Evolutionary conservation across 2,797 vertebrate species (phyloP).

Genomic region (Halcyon leucocephala): DNA sequence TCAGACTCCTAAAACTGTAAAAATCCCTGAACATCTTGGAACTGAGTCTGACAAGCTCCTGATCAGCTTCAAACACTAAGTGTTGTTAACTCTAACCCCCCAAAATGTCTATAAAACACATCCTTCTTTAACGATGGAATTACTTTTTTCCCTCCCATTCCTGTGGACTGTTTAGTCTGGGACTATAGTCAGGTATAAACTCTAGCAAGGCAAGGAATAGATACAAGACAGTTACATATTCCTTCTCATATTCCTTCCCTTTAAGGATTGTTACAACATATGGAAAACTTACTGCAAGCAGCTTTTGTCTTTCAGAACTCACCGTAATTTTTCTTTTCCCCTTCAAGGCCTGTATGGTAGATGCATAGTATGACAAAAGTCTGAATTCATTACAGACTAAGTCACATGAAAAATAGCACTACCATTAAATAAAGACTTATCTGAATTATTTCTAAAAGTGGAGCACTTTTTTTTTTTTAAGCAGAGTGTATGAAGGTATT

Average conservation of each 20-base stretch:
- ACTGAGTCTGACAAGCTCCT: neutral
- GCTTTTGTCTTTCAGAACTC: neutral
- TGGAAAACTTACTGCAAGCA: neutral
- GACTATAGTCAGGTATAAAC: neutral
- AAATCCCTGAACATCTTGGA: neutral
- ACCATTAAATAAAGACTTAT: neutral
- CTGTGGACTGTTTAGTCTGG: neutral
- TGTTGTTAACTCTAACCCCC: neutral
- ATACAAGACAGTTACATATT: neutral
- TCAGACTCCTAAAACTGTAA: neutral
- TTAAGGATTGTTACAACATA: neutral
- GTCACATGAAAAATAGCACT: neutral
- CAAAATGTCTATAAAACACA: neutral
- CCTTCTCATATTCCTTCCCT: neutral
- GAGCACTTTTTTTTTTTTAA: rapidly evolving
- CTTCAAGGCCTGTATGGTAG: neutral
- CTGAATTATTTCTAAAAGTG: neutral
- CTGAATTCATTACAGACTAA: neutral
- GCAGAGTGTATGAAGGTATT: neutral
- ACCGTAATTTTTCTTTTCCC: neutral
- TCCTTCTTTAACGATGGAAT: neutral
- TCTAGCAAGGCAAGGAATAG: neutral
- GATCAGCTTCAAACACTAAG: neutral
- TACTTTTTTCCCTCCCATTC: neutral
- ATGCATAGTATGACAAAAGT: neutral